Evolutionary conservation across 2,888 invertebrate genomes (phyloP).

Genomic region (Drosophila basisetae): DNA sequence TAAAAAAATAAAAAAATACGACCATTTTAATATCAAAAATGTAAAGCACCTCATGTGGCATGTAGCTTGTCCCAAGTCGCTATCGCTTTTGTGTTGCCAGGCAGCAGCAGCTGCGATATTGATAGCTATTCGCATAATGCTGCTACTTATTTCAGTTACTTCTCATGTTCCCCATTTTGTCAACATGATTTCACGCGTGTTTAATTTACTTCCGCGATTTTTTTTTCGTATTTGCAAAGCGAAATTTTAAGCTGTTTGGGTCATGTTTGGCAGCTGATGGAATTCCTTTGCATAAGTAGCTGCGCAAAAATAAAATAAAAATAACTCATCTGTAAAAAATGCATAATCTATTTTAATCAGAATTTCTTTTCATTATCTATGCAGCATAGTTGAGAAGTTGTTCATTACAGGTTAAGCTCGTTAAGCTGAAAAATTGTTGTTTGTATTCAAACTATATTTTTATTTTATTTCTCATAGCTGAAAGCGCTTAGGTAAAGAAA

Average conservation of each 20-base stretch:
- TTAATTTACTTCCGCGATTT: slow-evolving; percentile 30
- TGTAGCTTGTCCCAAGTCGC: slow-evolving; percentile 11
- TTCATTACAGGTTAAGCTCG: not conserved
- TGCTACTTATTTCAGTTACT: slow-evolving; percentile 15
- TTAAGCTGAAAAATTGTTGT: not conserved
- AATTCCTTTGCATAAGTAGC: slow-evolving; percentile 19
- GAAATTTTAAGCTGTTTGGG: slow-evolving; percentile 1
- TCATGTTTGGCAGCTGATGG: slow-evolving; percentile 14
- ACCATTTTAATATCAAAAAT: slow-evolving; percentile 54
- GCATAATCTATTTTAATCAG: not conserved
- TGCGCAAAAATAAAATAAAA: not conserved
- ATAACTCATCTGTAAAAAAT: not conserved
- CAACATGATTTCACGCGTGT: slow-evolving; percentile 38
- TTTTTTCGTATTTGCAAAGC: slow-evolving; percentile 6
- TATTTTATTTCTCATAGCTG: not conserved
- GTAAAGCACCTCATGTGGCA: not conserved
- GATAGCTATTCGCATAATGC: slow-evolving; percentile 16
- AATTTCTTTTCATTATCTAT: not conserved
- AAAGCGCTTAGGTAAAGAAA: not conserved
- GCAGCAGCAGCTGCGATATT: slow-evolving; percentile 38
- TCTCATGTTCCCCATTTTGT: not conserved
- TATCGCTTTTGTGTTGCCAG: slow-evolving; percentile 35
- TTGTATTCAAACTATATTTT: not conserved
- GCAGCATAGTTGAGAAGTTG: not conserved
- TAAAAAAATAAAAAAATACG: slow-evolving; percentile 26